These are phyloP conservation scores for Epistrophe eligans DNA, from an alignment of 2,888 invertebrate species.

Conservation along the genomic window DNA sequence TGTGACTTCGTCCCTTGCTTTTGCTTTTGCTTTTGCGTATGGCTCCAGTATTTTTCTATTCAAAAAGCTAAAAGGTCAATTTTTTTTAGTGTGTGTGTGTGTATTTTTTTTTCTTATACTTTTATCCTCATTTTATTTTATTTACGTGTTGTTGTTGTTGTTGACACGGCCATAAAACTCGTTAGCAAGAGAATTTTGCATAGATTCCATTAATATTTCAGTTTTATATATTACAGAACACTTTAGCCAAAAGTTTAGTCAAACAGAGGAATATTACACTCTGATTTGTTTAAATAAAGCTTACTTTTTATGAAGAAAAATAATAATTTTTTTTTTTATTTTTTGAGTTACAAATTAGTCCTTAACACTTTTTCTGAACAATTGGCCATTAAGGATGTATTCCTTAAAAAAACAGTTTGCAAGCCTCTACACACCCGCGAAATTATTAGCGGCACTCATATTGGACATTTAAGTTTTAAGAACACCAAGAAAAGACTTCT, in stretches of 20 bases:
- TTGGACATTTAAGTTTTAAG: too few species aligned
- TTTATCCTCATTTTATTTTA: conserved; percentile 13
- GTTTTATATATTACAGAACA: conserved; percentile 64
- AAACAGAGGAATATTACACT: conserved; percentile 28
- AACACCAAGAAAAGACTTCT: too few species aligned
- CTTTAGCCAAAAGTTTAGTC: conserved; percentile 60
- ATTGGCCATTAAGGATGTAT: too few species aligned
- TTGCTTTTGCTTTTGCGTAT: conserved; percentile 1
- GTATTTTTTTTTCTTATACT: not conserved
- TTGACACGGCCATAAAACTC: conserved; percentile 35
- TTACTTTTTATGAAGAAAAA: too few species aligned
- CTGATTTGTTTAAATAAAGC: not conserved
- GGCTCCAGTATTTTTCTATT: not conserved
- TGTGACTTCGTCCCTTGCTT: not conserved
- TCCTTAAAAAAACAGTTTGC: too few species aligned
- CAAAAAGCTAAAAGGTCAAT: conserved; percentile 10
- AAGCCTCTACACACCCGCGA: too few species aligned
- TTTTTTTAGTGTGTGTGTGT: not conserved
- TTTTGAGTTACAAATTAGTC: too few species aligned
- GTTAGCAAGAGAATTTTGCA: conserved; percentile 64
- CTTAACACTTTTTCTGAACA: too few species aligned
- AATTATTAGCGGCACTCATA: too few species aligned
- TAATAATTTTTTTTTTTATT: too few species aligned
- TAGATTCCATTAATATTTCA: conserved; percentile 66
- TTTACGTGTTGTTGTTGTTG: conserved; percentile 20